Percentiles rank a stretch among this genome's conserved stretches.
Conservation (phyloP, 2,797 vertebrate genomes). For the Hipposideros larvatus region DNA sequence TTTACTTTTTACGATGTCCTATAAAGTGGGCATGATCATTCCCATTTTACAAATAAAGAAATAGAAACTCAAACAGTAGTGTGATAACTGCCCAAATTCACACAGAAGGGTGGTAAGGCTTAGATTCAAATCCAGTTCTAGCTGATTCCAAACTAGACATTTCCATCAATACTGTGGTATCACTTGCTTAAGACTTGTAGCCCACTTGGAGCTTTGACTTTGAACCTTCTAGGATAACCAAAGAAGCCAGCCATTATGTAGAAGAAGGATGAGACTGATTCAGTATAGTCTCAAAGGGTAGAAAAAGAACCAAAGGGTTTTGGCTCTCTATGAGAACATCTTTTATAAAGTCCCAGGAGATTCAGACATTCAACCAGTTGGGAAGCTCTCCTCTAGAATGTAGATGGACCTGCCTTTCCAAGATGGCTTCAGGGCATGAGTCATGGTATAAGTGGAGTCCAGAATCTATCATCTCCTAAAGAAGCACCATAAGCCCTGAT, state of each 20-base stretch:
- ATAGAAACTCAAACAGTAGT: background rate
- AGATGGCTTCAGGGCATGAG: background rate
- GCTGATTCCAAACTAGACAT: background rate
- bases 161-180: background rate
- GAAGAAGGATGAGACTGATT: slow-evolving; percentile 1
- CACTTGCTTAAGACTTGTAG: background rate
- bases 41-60: slow-evolving; percentile 5
- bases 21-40: background rate
- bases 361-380: background rate
- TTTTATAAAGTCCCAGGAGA: slow-evolving; percentile 6
- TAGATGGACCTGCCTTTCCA: background rate
- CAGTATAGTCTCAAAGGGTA: background rate
- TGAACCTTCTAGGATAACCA: background rate
- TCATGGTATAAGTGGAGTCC: background rate
- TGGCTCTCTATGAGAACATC: background rate
- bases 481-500: background rate
- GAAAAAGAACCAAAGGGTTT: background rate
- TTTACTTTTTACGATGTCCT: background rate
- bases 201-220: background rate
- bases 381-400: background rate
- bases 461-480: background rate
- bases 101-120: background rate
- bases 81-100: background rate
- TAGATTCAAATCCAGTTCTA: slow-evolving; percentile 28
- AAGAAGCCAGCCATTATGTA: background rate